Conservation (phyloP, 2,888 invertebrate species). For the Polia nebulosa region DNA sequence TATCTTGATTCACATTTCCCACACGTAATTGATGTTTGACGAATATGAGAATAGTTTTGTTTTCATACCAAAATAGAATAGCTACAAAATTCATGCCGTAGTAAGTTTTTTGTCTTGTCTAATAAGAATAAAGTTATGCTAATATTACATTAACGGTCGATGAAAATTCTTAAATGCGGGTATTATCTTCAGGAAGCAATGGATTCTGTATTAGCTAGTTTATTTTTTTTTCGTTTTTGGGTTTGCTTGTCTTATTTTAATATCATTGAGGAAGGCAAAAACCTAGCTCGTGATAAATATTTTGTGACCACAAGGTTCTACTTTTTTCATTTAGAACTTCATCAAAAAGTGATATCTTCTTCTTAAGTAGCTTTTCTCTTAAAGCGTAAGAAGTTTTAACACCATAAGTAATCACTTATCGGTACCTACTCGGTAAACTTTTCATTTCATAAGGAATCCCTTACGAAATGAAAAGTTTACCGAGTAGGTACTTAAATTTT, state of each 20-base stretch:
- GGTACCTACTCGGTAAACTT: too few species aligned
- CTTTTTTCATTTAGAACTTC: not conserved
- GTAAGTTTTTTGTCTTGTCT: conserved; percentile 12
- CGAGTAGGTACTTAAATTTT: conserved; percentile 10
- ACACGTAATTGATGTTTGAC: conserved; percentile 65
- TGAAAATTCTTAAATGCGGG: conserved; percentile 16
- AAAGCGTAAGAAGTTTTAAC: not conserved
- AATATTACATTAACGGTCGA: conserved; percentile 12
- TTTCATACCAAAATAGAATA: conserved; percentile 35
- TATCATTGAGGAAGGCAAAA: not conserved
- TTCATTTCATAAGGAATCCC: too few species aligned
- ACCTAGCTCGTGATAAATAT: not conserved
- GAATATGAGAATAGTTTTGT: conserved; percentile 58
- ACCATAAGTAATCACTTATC: too few species aligned
- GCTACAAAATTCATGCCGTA: conserved; percentile 1
- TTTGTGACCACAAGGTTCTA: not conserved
- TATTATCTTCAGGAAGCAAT: conserved; percentile 18
- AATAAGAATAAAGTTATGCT: conserved; percentile 3
- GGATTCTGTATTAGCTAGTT: not conserved
- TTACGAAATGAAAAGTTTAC: conserved; percentile 1
- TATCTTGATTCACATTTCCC: conserved; percentile 72
- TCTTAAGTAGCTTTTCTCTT: not conserved
- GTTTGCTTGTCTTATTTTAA: conserved; percentile 5
- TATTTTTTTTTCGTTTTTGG: not conserved
- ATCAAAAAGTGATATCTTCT: not conserved